phyloP scores from a whole-genome alignment of 1,140 invertebrate genomes.

The Nephotettix cincticeps region DNA sequence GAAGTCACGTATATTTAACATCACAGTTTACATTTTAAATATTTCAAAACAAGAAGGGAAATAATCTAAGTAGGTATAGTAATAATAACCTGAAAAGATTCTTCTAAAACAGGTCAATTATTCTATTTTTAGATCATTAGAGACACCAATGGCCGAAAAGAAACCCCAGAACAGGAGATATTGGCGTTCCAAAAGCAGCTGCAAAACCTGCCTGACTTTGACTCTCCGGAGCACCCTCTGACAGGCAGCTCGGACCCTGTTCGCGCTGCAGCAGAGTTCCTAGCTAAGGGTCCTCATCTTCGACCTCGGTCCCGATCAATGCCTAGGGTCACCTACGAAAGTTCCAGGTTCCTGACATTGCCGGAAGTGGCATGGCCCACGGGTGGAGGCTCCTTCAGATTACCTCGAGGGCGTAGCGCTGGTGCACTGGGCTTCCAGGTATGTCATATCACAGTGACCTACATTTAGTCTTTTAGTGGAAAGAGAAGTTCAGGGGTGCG shows the following conservation, averaged over 20 bases:
- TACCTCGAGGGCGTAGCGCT: conserved; percentile 43
- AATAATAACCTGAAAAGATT: no score
- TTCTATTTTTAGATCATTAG: conserved; percentile 9
- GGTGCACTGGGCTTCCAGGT: conserved; percentile 40
- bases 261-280: conserved; percentile 41
- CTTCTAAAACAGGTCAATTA: no score
- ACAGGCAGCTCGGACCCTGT: conserved; percentile 33
- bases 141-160: conserved; percentile 32
- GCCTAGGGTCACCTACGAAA: conserved; percentile 50
- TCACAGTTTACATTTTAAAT: no score
- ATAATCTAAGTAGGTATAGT: no score
- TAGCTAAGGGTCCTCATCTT: conserved; percentile 39
- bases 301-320: conserved; percentile 54
- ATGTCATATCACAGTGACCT: not conserved
- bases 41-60: no score
- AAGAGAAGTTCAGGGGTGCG: no score
- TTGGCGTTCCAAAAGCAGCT: conserved; percentile 54
- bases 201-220: conserved; percentile 55
- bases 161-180: conserved; percentile 53
- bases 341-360: conserved; percentile 47
- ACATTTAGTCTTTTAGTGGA: no score
- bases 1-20: no score
- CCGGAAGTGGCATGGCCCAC: conserved; percentile 41
- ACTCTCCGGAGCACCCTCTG: conserved; percentile 43
- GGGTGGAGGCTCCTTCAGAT: conserved; percentile 36